Percentiles rank a stretch among this genome's conserved stretches.
phyloP scores from a whole-genome alignment of 2,797 vertebrate species.

The Toxotes lorentzi region DNA sequence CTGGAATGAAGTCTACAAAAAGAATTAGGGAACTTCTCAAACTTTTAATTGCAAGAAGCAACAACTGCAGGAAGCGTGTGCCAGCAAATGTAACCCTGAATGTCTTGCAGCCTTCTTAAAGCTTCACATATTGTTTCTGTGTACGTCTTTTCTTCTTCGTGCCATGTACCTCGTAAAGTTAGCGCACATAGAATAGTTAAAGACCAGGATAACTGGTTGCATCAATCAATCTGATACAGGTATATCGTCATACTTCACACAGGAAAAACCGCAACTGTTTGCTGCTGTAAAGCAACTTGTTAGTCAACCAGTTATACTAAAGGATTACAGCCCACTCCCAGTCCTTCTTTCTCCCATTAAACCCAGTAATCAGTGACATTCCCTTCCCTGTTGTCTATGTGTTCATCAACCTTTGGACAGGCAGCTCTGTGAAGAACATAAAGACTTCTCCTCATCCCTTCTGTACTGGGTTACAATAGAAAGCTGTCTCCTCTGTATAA shows the following conservation, averaged over 20 bases:
- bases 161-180: not conserved
- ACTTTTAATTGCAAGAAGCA: slow-evolving; percentile 57
- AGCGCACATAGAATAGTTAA: not conserved
- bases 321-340: not conserved
- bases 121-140: not conserved
- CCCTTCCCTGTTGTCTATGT: too few species aligned
- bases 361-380: too few species aligned
- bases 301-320: not conserved
- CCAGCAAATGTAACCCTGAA: slow-evolving; percentile 23
- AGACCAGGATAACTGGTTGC: not conserved
- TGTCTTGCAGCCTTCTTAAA: not conserved
- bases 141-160: not conserved
- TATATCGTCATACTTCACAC: too few species aligned
- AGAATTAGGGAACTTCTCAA: slow-evolving; percentile 66
- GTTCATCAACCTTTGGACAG: not conserved
- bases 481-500: not conserved
- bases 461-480: not conserved
- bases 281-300: too few species aligned
- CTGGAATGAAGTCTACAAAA: slow-evolving; percentile 57
- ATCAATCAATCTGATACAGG: not conserved
- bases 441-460: too few species aligned
- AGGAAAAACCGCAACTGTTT: not conserved
- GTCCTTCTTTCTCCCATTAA: too few species aligned
- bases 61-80: slow-evolving; percentile 2
- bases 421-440: not conserved